A percentile compares a stretch with the other conserved stretches of the same genome.
phyloP scores from a whole-genome alignment of 2,797 vertebrate species.

The Acanthurus tractus region DNA sequence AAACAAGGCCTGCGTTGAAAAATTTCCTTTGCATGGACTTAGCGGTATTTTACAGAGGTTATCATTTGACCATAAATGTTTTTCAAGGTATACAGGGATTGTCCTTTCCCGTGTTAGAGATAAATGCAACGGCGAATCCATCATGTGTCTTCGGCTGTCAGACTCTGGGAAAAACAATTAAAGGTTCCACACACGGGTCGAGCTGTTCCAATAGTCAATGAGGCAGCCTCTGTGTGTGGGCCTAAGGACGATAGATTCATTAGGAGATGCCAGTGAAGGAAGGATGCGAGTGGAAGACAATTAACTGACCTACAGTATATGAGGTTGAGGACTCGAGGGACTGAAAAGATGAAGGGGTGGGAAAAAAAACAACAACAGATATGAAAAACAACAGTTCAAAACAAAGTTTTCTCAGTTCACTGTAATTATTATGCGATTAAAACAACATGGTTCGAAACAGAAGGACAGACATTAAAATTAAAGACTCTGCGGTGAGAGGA shows the following conservation, averaged over 20 bases:
- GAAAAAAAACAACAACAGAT: conserved; percentile 10
- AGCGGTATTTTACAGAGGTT: conserved; percentile 34
- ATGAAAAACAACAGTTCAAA: conserved; percentile 23
- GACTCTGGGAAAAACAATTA: conserved; percentile 81
- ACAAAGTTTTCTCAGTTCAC: conserved; percentile 36
- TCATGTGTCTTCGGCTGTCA: conserved; percentile 79
- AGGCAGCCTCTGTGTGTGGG: conserved; percentile 57
- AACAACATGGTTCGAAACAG: conserved; percentile 21
- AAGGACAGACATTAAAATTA: conserved; percentile 22
- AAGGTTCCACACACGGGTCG: conserved; percentile 67
- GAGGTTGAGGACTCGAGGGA: conserved; percentile 63
- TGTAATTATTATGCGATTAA: conserved; percentile 54
- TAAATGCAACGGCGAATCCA: conserved; percentile 74
- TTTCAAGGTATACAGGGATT: conserved; percentile 53
- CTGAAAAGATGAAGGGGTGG: conserved; percentile 28
- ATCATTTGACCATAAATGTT: conserved; percentile 58
- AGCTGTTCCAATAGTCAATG: conserved; percentile 77
- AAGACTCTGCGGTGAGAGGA: conserved; percentile 3
- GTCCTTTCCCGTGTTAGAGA: conserved; percentile 70
- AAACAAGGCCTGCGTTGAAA: conserved; percentile 40
- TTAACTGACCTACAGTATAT: conserved; percentile 71
- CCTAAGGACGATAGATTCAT: conserved; percentile 72
- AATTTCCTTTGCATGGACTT: conserved; percentile 1
- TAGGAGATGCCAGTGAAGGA: conserved; percentile 68
- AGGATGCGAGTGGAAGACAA: conserved; percentile 60